Evolutionary conservation across 2,797 vertebrate species (phyloP).

Genomic region (Sphaeramia orbicularis): DNA sequence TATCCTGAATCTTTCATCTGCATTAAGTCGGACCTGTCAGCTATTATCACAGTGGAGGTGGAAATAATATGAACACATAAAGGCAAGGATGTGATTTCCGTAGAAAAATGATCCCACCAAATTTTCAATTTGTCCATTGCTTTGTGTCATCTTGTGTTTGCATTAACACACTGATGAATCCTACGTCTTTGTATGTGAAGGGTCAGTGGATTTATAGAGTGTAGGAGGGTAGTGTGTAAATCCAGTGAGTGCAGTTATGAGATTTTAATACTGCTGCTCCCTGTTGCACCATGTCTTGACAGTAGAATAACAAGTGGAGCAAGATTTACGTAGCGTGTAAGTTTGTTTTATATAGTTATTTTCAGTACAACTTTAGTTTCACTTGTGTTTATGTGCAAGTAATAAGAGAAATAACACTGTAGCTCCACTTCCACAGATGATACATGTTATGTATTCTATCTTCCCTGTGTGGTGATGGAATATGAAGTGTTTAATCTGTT

Average conservation of each 20-base stretch:
- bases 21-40: slow-evolving; percentile 37
- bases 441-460: not conserved
- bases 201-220: slow-evolving; percentile 65
- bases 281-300: slow-evolving; percentile 52
- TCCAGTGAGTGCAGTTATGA: slow-evolving; percentile 43
- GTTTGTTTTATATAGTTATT: slow-evolving; percentile 12
- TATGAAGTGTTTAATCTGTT: slow-evolving; percentile 32
- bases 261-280: slow-evolving; percentile 57
- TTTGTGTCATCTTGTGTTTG: slow-evolving; percentile 33
- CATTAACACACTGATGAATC: slow-evolving; percentile 30
- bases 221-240: slow-evolving; percentile 52
- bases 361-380: not conserved
- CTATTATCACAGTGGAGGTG: slow-evolving; percentile 45
- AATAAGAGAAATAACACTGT: slow-evolving; percentile 5
- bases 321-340: slow-evolving; percentile 60
- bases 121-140: slow-evolving; percentile 29
- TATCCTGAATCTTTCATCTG: slow-evolving; percentile 36
- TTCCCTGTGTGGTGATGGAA: slow-evolving; percentile 5
- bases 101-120: slow-evolving; percentile 42
- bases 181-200: slow-evolving; percentile 33
- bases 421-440: slow-evolving; percentile 8
- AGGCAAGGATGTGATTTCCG: slow-evolving; percentile 29
- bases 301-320: slow-evolving; percentile 63
- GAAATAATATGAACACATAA: slow-evolving; percentile 28
- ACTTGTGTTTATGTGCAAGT: slow-evolving; percentile 38